These are phyloP conservation scores for Stenchaetothrips biformis DNA, from an alignment of 2,888 invertebrate genomes.

Conservation along the genomic window DNA sequence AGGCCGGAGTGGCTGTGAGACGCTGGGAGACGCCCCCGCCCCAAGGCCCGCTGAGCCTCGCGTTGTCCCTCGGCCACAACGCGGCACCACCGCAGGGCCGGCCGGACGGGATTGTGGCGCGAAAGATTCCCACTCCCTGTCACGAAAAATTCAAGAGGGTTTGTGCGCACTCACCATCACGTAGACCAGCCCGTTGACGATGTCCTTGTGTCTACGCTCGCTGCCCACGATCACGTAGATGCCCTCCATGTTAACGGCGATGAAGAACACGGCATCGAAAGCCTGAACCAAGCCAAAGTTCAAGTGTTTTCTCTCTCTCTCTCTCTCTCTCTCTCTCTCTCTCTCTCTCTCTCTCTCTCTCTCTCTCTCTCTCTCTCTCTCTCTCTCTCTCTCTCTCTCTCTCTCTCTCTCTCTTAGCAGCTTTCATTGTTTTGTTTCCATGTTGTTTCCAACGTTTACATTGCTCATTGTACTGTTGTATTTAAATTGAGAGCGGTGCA, in stretches of 20 bases:
- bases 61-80: no score
- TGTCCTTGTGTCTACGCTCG: conserved; percentile 60
- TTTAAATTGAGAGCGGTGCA: no score
- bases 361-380: neutral
- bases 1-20: no score
- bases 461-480: no score
- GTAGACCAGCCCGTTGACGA: conserved; percentile 63
- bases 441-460: no score
- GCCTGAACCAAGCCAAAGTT: conserved; percentile 50
- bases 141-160: no score
- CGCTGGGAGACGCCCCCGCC: no score
- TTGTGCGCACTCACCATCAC: conserved; percentile 51
- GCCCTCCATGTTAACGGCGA: conserved; percentile 59
- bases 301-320: neutral
- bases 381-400: neutral
- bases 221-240: conserved; percentile 62
- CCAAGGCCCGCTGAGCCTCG: no score
- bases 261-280: conserved; percentile 75
- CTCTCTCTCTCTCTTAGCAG: neutral
- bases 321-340: conserved; percentile 8
- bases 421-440: no score
- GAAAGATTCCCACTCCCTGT: no score
- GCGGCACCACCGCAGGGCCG: no score
- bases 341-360: neutral
- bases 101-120: no score